phyloP scores from a whole-genome alignment of 1,140 invertebrate genomes.

The Nebria ingens region DNA sequence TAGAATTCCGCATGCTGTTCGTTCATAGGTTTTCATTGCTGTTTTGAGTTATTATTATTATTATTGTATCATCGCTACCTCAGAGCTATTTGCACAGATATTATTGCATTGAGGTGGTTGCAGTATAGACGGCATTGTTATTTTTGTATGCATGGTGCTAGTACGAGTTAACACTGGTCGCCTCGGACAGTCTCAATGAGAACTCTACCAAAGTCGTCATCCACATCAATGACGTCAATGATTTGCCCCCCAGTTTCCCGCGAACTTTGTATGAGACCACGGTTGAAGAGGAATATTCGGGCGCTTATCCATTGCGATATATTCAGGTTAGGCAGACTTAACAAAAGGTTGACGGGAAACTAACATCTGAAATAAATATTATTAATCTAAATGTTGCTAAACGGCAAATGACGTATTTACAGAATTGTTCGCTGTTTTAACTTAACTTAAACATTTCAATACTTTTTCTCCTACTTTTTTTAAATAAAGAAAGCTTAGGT shows the following conservation, averaged over 20 bases:
- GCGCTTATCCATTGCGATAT: conserved; percentile 45
- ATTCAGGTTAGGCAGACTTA: conserved; percentile 51
- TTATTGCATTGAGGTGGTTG: conserved; percentile 14
- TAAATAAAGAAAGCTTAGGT: no score
- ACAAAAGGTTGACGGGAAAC: no score
- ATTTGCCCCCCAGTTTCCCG: conserved; percentile 68
- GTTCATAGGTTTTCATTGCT: background rate
- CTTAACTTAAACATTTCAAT: no score
- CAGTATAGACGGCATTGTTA: background rate
- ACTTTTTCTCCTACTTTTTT: no score
- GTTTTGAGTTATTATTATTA: background rate
- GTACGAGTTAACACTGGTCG: conserved; percentile 79
- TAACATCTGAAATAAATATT: no score
- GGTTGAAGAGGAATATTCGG: conserved; percentile 54
- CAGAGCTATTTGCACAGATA: no score
- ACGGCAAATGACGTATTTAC: no score
- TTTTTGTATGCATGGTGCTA: conserved; percentile 30
- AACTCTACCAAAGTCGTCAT: conserved; percentile 69
- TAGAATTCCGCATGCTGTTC: conserved; percentile 7
- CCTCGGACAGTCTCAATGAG: conserved; percentile 76
- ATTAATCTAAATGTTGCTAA: no score
- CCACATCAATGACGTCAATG: conserved; percentile 68
- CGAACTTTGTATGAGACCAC: conserved; percentile 53
- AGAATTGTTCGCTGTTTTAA: no score
- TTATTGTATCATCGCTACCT: conserved; percentile 17